A percentile compares a stretch with the other conserved stretches of the same genome.
Evolutionary conservation across 1,140 invertebrate genomes (phyloP).

Genomic region (Dendrolimus punctatus): DNA sequence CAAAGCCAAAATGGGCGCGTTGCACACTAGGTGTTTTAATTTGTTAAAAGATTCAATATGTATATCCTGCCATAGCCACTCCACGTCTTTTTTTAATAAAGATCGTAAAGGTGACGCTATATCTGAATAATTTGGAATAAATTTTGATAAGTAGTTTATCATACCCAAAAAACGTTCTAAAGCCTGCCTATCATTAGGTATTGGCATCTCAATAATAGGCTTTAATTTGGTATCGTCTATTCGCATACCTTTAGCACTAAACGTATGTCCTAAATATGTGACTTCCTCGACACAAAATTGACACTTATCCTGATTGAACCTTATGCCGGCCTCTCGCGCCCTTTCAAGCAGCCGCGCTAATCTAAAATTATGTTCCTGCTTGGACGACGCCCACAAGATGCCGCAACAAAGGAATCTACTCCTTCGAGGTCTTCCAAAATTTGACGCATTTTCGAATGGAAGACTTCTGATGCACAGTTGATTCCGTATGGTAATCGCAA

Average conservation of each 20-base stretch:
- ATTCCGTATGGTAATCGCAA: constrained; percentile 26
- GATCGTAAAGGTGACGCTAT: constrained; percentile 19
- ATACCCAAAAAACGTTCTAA: constrained; percentile 53
- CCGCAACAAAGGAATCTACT: constrained; percentile 4
- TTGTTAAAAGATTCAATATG: constrained; percentile 9
- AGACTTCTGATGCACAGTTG: constrained; percentile 15
- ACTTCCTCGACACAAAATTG: not conserved
- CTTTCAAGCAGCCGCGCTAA: constrained; percentile 2
- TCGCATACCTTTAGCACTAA: constrained; percentile 1
- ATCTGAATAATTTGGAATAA: constrained; percentile 35
- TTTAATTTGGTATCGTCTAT: constrained; percentile 4
- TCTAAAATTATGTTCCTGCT: constrained; percentile 1
- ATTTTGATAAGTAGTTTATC: constrained; percentile 37
- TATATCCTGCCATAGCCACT: constrained; percentile 35
- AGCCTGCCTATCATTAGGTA: constrained; percentile 36
- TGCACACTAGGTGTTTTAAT: constrained; percentile 27
- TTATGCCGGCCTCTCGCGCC: constrained; percentile 4
- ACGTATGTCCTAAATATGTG: not conserved
- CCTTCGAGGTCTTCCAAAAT: constrained; percentile 4
- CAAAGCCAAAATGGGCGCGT: constrained; percentile 26
- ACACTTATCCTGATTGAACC: not conserved
- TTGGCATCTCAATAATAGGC: constrained; percentile 10
- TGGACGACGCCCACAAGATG: constrained; percentile 2
- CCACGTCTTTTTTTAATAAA: constrained; percentile 34
- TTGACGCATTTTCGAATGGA: constrained; percentile 11